phyloP scores from a whole-genome alignment of 2,888 invertebrate species.

The Orthosia gothica region DNA sequence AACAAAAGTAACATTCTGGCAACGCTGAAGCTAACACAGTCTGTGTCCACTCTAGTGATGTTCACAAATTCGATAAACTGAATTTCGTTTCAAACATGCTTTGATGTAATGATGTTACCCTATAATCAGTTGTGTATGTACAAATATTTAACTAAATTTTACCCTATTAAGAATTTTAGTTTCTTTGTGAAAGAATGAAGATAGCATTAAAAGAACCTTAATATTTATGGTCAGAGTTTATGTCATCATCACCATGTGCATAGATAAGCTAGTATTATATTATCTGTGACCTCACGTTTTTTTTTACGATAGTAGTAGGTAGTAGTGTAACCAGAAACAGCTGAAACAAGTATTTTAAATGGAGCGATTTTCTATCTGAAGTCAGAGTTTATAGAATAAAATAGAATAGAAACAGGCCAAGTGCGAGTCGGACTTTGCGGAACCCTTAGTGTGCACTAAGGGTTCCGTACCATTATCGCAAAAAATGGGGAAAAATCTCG shows the following conservation, averaged over 20 bases:
- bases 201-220: too few species aligned
- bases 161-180: background rate
- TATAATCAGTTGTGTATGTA: background rate
- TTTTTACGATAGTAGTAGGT: too few species aligned
- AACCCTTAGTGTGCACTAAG: too few species aligned
- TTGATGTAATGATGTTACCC: background rate
- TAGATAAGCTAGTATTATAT: background rate
- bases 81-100: slow-evolving; percentile 3
- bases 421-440: too few species aligned
- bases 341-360: background rate
- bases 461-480: too few species aligned
- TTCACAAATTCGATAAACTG: slow-evolving; percentile 18
- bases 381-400: background rate
- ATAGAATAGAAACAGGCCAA: too few species aligned
- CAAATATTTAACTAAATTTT: background rate
- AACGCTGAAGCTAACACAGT: slow-evolving; percentile 24
- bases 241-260: background rate
- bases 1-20: too few species aligned
- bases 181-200: too few species aligned
- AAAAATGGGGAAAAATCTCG: too few species aligned
- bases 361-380: background rate
- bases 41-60: slow-evolving; percentile 55
- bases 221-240: background rate
- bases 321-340: too few species aligned
- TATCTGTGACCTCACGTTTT: too few species aligned